Evolutionary conservation across 2,113 vertebrate genomes (phyloP), one percentile per base, ranked within the genome.

Genomic region (Fukomys damarensis): DNA sequence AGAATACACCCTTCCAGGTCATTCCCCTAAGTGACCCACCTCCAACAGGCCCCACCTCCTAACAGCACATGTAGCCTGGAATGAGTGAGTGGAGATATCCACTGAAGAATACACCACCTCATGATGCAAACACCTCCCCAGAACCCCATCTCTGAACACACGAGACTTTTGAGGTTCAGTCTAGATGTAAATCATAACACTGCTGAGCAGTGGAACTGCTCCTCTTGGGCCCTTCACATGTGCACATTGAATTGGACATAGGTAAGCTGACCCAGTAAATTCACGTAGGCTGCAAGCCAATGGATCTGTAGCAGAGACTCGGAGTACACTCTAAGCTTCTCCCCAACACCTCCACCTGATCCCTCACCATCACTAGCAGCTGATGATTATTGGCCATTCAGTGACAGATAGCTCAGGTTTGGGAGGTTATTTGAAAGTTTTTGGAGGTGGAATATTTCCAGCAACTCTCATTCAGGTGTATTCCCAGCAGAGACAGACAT

Each of bases 231-330:
- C 26, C 16, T 90, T 46, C 43, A 11, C 11, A 0, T 13, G 20
- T 24, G 5, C 7, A 28, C 5, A 7, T 54, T 12, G 46, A 52
- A 59, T 2, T 26, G 3, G 11, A 56, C 14, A 4, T 0, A 38
- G 61, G 14, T 58, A 17, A 81, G 35, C 5, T 56, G 28, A 2
- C 10, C 56, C 46, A n/a, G 24, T 13, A 46, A 16, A 35, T 58
- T 20, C 43, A 24, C 1, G 17, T 41, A 17, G 28, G 26, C 43
- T 86, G 24, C 8, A 52, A 56, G 56, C n/a, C 35, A 6, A 12
- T 89, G 11, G 68, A 49, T 8, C 43, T 74, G 56, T 49, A 24
- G 20, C 9, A 58, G 20, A 86, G 63, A 85, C 52, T 7, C 19
- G 82, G 52, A 26, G 14, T 11, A 24, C 0, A 3, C 41, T 41